These are phyloP conservation scores for Gymnosoma rotundatum DNA, from an alignment of 2,888 invertebrate species.

Conservation along the genomic window DNA sequence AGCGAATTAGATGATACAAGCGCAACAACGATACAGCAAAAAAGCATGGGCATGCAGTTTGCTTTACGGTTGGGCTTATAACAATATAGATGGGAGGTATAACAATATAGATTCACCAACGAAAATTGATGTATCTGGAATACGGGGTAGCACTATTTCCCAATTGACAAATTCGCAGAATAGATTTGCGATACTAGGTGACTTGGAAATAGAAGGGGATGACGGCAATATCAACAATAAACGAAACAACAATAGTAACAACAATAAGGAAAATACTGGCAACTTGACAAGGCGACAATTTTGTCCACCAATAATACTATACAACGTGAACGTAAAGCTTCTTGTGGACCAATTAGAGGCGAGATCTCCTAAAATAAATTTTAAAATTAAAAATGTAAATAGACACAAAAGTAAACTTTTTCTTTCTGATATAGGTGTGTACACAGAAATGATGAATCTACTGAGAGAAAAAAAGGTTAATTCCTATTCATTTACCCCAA, in stretches of 20 bases:
- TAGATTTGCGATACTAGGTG: not conserved
- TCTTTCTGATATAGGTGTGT: not conserved
- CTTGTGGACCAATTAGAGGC: not conserved
- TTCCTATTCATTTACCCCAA: constrained; percentile 10
- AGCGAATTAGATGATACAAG: too few species aligned
- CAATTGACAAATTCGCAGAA: not conserved
- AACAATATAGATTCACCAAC: too few species aligned
- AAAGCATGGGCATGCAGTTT: too few species aligned
- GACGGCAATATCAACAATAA: not conserved
- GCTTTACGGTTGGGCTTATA: too few species aligned
- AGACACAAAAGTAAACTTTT: not conserved
- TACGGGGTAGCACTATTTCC: too few species aligned
- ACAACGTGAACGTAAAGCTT: not conserved
- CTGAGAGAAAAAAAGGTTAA: not conserved
- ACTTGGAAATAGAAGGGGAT: not conserved
- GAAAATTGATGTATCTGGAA: too few species aligned
- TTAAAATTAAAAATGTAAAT: constrained; percentile 4
- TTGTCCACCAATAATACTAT: constrained; percentile 3
- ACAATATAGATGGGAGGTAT: too few species aligned
- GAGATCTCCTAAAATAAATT: not conserved
- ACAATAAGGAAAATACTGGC: too few species aligned
- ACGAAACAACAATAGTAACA: too few species aligned
- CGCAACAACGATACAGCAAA: too few species aligned
- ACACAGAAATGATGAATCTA: too few species aligned
- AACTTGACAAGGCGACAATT: not conserved